A percentile compares a stretch with the other conserved stretches of the same genome.
phyloP scores from a whole-genome alignment of 2,888 invertebrate species.

The Drosophila bunnanda region DNA sequence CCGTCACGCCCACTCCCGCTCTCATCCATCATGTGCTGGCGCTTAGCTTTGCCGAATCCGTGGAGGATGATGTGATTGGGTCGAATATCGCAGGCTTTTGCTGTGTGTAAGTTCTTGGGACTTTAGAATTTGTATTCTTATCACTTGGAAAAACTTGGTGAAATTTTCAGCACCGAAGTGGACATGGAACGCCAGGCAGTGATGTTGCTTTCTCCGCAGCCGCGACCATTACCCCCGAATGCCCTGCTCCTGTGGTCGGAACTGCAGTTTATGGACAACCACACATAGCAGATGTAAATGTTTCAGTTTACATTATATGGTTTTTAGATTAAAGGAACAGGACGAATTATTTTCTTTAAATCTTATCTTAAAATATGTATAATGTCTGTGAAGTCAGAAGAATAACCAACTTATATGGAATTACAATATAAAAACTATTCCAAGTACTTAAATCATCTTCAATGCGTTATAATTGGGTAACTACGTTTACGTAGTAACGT shows the following conservation, averaged over 20 bases:
- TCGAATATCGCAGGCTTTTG: constrained; percentile 96
- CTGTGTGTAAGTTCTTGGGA: constrained; percentile 90
- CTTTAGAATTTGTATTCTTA: too few species aligned
- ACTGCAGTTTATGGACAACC: constrained; percentile 97
- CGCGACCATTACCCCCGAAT: constrained; percentile 96
- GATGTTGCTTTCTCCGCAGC: constrained; percentile 96
- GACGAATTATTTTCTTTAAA: not conserved
- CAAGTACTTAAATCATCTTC: too few species aligned
- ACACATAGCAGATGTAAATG: constrained; percentile 81
- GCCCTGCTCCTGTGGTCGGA: constrained; percentile 94
- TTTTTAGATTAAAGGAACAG: not conserved
- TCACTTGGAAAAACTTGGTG: not conserved
- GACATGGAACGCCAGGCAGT: constrained; percentile 94
- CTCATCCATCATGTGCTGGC: constrained; percentile 95
- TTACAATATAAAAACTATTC: too few species aligned
- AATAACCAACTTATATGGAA: too few species aligned
- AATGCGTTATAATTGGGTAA: too few species aligned
- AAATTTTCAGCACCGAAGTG: constrained; percentile 91
- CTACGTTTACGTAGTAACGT: too few species aligned
- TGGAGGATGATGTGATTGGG: constrained; percentile 93
- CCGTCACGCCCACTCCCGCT: constrained; percentile 90
- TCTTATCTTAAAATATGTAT: not conserved
- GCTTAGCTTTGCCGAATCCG: constrained; percentile 92
- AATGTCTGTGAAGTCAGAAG: not conserved
- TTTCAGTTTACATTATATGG: not conserved